phyloP scores from a whole-genome alignment of 2,113 vertebrate species.

The Chloropsis hardwickii region DNA sequence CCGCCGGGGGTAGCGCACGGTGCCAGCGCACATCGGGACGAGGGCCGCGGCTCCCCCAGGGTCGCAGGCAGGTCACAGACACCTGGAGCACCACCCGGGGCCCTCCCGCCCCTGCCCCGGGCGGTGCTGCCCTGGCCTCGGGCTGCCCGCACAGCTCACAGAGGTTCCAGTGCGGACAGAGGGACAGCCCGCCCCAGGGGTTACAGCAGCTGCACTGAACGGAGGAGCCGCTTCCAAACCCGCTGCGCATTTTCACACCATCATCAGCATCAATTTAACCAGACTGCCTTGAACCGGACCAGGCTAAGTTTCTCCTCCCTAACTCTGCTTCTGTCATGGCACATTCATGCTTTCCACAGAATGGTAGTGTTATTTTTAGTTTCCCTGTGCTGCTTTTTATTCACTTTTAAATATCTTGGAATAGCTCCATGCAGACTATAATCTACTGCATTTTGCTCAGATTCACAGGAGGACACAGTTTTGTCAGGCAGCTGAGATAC shows the following conservation, averaged over 20 bases:
- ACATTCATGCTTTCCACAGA: neutral
- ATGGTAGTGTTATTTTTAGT: conserved; percentile 16
- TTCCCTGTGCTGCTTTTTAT: neutral
- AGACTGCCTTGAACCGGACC: neutral
- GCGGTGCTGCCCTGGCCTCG: accelerated
- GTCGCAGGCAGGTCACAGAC: neutral
- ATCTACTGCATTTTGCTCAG: neutral
- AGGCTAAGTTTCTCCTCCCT: neutral
- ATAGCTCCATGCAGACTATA: neutral
- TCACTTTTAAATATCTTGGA: neutral
- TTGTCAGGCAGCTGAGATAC: neutral
- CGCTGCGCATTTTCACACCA: accelerated
- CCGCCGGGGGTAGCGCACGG: accelerated
- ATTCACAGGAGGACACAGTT: neutral
- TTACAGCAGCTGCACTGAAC: accelerated
- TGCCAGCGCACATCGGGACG: neutral
- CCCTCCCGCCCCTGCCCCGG: no score
- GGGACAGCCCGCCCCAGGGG: neutral
- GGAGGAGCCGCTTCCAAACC: neutral
- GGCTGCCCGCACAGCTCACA: accelerated
- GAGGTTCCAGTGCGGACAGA: accelerated
- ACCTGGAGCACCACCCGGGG: accelerated
- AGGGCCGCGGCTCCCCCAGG: no score
- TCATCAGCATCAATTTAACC: neutral
- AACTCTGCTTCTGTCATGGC: neutral